Base-by-base conservation (phyloP, 2,113 vertebrate species). In the Silurus asotus region DNA sequence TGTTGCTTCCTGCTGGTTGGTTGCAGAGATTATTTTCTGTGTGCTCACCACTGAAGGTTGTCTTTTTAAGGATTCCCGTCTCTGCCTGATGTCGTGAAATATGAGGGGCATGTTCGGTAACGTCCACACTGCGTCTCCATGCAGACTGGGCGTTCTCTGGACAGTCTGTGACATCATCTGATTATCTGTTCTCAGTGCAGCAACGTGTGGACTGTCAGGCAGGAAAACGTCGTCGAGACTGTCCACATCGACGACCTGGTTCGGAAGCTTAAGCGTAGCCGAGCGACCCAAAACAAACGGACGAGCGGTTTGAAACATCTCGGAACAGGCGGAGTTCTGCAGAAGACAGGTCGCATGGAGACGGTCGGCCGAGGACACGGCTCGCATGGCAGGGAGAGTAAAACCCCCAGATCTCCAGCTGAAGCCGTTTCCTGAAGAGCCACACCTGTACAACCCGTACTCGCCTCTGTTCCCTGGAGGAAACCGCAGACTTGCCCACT, bases 241-340 rank as follows among this genome's bases (percentile, higher is more conserved):
- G 15, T 48, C 85, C 14, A 58, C 0, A 0, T 8, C 8, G 2
- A 48, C 6, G 1, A 81, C 1, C 0, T 37, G 81, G 69, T 15
- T 65, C 45, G 85, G 15, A 55, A 81, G 69, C 17, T 81, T 80
- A 2, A 70, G 64, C 5, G 83, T 56, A 3, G 53, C 28, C 0
- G 49, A 51, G 8, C 51, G 62, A 8, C 76, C 58, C 15, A 90
- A 80, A 1, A 8, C 1, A 0, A 59, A 86, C 0, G 19, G 55
- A 51, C 62, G 55, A 0, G n/a, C 37, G 37, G 10, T 65, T 0
- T 3, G 59, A 0, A 90, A 61, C 0, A 28, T 77, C 53, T 94
- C 93, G 0, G 92, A 93, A 67, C 80, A 84, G 83, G 89, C 84
- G 0, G 88, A 88, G 53, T 84, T 88, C 0, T 6, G 86, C 48